Percentiles rank a stretch among this genome's conserved stretches.
Evolutionary conservation across 2,113 vertebrate species (phyloP).

Genomic region (Xyliphius kryptos): DNA sequence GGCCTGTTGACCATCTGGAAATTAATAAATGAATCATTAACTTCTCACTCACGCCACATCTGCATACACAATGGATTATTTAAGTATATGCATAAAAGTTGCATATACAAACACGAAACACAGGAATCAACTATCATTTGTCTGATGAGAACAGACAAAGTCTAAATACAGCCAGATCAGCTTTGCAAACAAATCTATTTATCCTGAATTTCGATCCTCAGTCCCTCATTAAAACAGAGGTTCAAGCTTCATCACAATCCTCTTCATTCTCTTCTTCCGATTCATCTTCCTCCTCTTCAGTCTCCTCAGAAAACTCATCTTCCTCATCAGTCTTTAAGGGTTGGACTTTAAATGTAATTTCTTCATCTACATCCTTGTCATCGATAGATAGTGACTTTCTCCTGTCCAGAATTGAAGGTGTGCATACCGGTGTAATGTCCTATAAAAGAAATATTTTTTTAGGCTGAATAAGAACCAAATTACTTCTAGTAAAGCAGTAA

Average conservation of each 20-base stretch:
- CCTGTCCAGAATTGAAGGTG: constrained; percentile 76
- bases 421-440: constrained; percentile 80
- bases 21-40: no score
- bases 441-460: constrained; percentile 37
- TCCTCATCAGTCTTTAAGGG: constrained; percentile 42
- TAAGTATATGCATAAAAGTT: no score
- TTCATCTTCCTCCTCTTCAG: constrained; percentile 42
- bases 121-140: no score
- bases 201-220: no score
- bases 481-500: no score
- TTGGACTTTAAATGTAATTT: constrained; percentile 69
- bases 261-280: constrained; percentile 11
- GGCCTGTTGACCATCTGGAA: no score
- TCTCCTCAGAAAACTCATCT: constrained; percentile 10
- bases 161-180: no score
- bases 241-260: constrained; percentile 10
- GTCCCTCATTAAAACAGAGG: constrained; percentile 8
- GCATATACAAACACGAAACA: no score
- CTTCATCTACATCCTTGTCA: constrained; percentile 54
- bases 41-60: no score
- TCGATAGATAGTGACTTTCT: constrained; percentile 61
- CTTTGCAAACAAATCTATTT: constrained; percentile 5
- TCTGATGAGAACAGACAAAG: no score
- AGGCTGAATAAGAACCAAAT: no score
- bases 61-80: no score